Base-by-base conservation (phyloP, 1,140 invertebrate genomes). In the Lucilia cuprina region DNA sequence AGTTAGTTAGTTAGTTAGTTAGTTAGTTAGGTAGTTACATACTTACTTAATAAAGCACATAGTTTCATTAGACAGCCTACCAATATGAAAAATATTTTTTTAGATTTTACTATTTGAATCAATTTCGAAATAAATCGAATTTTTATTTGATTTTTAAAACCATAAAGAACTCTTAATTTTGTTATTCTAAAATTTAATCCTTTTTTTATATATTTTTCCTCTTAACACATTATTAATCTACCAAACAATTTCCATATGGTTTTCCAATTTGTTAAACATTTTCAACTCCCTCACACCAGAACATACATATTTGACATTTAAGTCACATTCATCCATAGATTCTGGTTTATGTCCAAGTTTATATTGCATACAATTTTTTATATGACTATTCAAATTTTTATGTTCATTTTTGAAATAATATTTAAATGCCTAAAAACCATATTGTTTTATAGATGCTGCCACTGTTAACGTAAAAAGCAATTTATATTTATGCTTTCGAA, bases 391-490 rank as follows among this genome's bases (percentile, higher is more conserved):
- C 65, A 70, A 21, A 21, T 21, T 70, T 70, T 70, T 70, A 70
- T 70, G 65, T 19, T 21, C 9, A 2, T 60, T 60, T 60, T n/a
- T n/a, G 14, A 60, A 60, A 60, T 60, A 14, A 60, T 70, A 70
- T 70, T 70, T 70, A 70, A 70, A 70, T 70, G 65, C 65, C 65
- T 70, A 70, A 70, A 70, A 70, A 70, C 65, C 65, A 70, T 70
- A 70, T 70, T 70, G 65, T 70, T 70, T 70, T 70, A 70, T 60
- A 17, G 55, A n/a, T 60, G 55, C 65, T 70, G 65, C 65, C 2
- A 10, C 19, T 70, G n/a, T 5, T 49, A 9, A 10, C 65, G 19
- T 70, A 70, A 70, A 70, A 70, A 25, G 7, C n/a, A 70, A 70
- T 70, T 70, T 70, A 70, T 70, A 70, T 70, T 70, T 70, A 12